Evolutionary conservation across 2,888 invertebrate genomes (phyloP).

Genomic region (Nymphalis polychloros): DNA sequence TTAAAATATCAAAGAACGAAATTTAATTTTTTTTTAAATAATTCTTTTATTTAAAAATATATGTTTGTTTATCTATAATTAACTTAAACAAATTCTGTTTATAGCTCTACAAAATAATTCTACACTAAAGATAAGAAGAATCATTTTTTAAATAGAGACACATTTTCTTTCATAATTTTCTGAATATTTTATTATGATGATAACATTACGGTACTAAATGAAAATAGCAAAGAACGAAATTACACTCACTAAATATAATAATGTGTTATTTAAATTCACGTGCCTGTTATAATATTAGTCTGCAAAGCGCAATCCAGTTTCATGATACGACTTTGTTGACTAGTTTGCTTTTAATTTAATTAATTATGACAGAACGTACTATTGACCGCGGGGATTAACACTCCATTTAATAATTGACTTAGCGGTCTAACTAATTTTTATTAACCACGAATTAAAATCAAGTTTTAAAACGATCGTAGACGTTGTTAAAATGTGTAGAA

Average conservation of each 20-base stretch:
- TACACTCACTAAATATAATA: neutral
- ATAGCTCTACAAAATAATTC: no score
- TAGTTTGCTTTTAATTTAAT: conserved; percentile 75
- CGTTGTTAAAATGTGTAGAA: no score
- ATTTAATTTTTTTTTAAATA: no score
- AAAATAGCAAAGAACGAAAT: neutral
- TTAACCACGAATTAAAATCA: neutral
- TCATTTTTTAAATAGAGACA: no score
- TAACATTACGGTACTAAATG: no score
- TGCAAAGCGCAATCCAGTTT: conserved; percentile 30
- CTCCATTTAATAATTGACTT: conserved; percentile 54
- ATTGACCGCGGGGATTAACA: conserved; percentile 65
- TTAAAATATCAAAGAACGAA: no score
- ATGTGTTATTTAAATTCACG: conserved; percentile 8
- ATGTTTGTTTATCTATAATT: no score
- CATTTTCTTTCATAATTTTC: no score
- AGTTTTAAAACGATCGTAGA: neutral
- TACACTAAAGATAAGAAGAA: no score
- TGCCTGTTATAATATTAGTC: conserved; percentile 16
- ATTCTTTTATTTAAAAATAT: no score
- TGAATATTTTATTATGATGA: no score
- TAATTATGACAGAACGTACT: conserved; percentile 72
- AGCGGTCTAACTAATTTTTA: conserved; percentile 1
- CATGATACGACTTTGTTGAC: conserved; percentile 49
- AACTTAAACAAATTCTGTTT: no score